These are phyloP conservation scores for Brachionus koreanus DNA, from an alignment of 1,140 invertebrate genomes.

Conservation along the genomic window DNA sequence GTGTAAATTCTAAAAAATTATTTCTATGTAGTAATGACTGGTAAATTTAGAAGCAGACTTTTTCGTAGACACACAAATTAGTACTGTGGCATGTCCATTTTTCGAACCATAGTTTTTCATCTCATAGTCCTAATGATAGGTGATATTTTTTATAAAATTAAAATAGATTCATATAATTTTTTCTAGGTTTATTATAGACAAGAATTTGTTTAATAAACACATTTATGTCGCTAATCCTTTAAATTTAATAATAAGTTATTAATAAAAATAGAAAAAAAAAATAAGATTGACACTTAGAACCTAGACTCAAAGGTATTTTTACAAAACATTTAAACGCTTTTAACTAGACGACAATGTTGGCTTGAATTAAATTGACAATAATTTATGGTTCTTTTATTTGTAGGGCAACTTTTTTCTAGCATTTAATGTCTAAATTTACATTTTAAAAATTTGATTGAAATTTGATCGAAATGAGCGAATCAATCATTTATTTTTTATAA, in stretches of 20 bases:
- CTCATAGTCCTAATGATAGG: neutral
- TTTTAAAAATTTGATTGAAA: slow-evolving; percentile 1
- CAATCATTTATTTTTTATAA: neutral
- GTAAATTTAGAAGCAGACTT: neutral
- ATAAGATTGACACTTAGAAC: neutral
- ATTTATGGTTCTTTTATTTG: neutral
- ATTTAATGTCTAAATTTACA: slow-evolving; percentile 10
- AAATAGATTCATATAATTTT: neutral
- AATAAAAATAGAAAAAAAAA: neutral
- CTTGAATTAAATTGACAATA: neutral
- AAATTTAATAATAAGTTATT: neutral
- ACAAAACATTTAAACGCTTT: neutral
- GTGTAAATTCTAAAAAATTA: too few species aligned
- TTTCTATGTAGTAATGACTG: too few species aligned
- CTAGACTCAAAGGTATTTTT: neutral
- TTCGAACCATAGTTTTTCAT: neutral
- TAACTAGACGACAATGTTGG: neutral
- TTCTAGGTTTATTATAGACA: neutral
- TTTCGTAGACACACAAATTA: neutral
- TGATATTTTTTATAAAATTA: neutral
- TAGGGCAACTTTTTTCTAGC: neutral
- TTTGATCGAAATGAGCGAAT: neutral
- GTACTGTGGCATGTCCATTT: neutral
- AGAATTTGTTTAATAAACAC: neutral
- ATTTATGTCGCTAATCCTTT: neutral